Conservation (phyloP, 2,888 invertebrate species). For the Hemicrepidius hirtus region DNA sequence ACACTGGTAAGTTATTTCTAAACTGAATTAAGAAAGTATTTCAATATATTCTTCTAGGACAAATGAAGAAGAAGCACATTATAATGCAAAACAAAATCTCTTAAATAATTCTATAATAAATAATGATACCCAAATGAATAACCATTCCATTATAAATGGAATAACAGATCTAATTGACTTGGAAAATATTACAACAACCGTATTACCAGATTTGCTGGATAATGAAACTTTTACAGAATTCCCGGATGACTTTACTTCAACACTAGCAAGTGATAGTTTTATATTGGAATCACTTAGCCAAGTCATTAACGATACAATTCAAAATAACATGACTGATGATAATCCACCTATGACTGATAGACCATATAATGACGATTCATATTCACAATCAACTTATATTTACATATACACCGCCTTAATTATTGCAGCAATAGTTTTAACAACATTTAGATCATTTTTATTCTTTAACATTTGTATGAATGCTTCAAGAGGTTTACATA, state of each 20-base stretch:
- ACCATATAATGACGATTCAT: neutral
- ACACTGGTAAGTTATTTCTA: constrained; percentile 77
- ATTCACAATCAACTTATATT: constrained; percentile 66
- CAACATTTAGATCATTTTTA: constrained; percentile 79
- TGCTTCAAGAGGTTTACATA: constrained; percentile 84
- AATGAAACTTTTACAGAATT: neutral
- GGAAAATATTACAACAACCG: neutral
- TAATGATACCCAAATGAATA: neutral
- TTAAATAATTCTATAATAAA: neutral
- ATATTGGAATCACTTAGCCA: constrained; percentile 18
- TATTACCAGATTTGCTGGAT: neutral
- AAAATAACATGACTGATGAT: too few species aligned
- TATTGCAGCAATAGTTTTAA: constrained; percentile 76
- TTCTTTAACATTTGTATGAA: constrained; percentile 85
- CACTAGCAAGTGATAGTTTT: neutral
- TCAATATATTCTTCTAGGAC: constrained; percentile 66
- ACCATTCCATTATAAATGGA: neutral
- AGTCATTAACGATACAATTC: neutral
- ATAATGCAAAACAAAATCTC: neutral
- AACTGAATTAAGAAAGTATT: constrained; percentile 6
- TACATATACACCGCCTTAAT: constrained; percentile 78
- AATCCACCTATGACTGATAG: neutral
- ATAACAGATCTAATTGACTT: constrained; percentile 7
- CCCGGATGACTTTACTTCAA: neutral
- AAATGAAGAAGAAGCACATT: constrained; percentile 67